Percentiles rank a stretch among this genome's conserved stretches.
phyloP scores from a whole-genome alignment of 2,113 vertebrate genomes.

The Hypanus sabinus region DNA sequence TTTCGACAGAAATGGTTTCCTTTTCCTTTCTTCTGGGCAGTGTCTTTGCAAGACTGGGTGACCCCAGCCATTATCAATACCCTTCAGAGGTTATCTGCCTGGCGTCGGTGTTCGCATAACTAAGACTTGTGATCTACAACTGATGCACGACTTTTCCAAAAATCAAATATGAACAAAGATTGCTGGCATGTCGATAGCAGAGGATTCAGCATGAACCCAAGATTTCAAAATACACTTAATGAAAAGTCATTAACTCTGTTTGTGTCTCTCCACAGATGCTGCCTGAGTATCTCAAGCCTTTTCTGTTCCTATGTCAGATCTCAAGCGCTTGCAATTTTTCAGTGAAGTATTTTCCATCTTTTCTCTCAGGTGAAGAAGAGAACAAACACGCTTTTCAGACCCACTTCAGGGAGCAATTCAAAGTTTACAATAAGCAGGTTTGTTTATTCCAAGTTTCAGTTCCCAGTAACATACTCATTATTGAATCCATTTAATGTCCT shows the following conservation, averaged over 20 bases:
- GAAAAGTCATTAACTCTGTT: no score
- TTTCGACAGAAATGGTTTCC: no score
- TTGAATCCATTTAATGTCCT: neutral
- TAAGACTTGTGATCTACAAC: no score
- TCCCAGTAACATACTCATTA: neutral
- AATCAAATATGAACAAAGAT: neutral
- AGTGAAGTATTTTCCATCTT: neutral
- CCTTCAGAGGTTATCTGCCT: no score
- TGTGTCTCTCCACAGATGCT: no score
- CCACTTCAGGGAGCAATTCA: constrained; percentile 35
- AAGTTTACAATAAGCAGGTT: constrained; percentile 30
- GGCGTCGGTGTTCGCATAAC: no score
- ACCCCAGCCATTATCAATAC: no score
- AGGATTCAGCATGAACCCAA: neutral
- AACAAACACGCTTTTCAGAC: neutral
- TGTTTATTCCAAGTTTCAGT: neutral
- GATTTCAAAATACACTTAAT: neutral
- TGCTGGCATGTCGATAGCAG: neutral
- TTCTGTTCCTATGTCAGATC: no score
- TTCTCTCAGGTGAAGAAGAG: neutral
- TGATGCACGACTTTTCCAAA: neutral
- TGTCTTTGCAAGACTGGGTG: no score
- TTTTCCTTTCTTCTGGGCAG: no score
- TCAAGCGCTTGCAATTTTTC: no score
- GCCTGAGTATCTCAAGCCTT: no score